Evolutionary conservation across 2,113 vertebrate genomes (phyloP).

Genomic region (Tragelaphus buxtoni): DNA sequence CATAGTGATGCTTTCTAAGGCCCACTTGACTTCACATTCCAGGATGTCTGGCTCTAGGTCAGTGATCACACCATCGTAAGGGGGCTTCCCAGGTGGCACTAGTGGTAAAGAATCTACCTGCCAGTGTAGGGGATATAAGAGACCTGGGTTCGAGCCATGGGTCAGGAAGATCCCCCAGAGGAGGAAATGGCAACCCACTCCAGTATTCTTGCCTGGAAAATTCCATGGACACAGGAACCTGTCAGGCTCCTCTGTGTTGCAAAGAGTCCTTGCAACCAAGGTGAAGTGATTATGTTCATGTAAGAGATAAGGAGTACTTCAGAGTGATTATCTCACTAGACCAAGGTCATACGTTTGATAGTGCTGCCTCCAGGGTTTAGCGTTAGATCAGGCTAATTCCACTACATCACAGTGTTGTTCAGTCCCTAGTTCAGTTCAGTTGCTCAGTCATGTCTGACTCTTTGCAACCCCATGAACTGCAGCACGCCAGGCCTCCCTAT

Average conservation of each 20-base stretch:
- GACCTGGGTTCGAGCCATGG: background rate
- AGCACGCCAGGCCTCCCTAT: background rate
- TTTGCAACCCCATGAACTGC: fast-evolving
- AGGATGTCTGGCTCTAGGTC: too few relatives aligned
- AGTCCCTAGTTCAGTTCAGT: background rate
- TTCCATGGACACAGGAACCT: background rate
- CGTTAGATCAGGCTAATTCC: background rate
- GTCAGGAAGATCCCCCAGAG: background rate
- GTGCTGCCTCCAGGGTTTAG: background rate
- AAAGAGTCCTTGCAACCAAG: background rate
- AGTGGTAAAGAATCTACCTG: background rate
- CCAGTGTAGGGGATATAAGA: background rate
- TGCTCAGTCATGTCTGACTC: background rate
- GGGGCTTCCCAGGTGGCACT: background rate
- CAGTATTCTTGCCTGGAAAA: background rate
- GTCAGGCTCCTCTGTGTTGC: background rate
- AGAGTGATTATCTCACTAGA: background rate
- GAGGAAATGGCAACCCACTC: background rate
- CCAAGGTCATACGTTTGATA: background rate
- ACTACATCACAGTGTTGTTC: background rate
- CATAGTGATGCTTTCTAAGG: too few relatives aligned
- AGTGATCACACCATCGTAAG: too few relatives aligned
- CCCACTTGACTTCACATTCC: too few relatives aligned
- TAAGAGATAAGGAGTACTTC: background rate
- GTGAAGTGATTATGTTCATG: background rate